A percentile compares a stretch with the other conserved stretches of the same genome.
Evolutionary conservation across 2,797 vertebrate genomes (phyloP).

Genomic region (Microhierax caerulescens): DNA sequence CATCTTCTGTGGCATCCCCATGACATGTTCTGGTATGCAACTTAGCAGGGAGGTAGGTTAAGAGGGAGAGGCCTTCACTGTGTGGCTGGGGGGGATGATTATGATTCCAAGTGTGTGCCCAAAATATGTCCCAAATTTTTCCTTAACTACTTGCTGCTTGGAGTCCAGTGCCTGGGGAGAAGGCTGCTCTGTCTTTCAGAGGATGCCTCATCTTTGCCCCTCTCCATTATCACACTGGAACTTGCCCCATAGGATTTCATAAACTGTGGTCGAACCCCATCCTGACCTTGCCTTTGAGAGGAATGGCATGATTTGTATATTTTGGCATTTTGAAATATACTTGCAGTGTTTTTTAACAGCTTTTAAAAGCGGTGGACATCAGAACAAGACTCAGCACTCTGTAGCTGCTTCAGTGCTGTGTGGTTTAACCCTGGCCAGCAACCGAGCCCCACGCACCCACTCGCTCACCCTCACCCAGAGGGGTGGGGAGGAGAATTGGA

Average conservation of each 20-base stretch:
- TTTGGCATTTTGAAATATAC: not conserved
- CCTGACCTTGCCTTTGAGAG: not conserved
- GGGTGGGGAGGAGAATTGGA: no score
- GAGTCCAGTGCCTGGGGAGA: not conserved
- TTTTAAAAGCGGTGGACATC: not conserved
- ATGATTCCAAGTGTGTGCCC: not conserved
- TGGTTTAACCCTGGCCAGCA: no score
- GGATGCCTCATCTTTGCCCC: not conserved
- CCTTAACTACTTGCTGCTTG: not conserved
- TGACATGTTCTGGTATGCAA: rapidly evolving
- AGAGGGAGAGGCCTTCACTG: not conserved
- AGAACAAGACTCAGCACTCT: not conserved
- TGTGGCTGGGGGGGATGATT: rapidly evolving
- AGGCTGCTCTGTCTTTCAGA: not conserved
- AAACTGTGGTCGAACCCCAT: not conserved
- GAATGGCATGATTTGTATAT: not conserved
- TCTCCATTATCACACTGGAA: not conserved
- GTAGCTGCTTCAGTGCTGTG: not conserved
- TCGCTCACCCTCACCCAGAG: no score
- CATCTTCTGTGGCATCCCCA: not conserved
- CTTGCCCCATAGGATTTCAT: not conserved
- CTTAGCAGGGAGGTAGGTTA: not conserved
- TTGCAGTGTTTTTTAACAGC: not conserved
- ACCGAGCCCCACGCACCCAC: no score
- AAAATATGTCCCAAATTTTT: not conserved